phyloP scores from a whole-genome alignment of 2,797 vertebrate genomes.

The Typhlichthys eigenmanni region DNA sequence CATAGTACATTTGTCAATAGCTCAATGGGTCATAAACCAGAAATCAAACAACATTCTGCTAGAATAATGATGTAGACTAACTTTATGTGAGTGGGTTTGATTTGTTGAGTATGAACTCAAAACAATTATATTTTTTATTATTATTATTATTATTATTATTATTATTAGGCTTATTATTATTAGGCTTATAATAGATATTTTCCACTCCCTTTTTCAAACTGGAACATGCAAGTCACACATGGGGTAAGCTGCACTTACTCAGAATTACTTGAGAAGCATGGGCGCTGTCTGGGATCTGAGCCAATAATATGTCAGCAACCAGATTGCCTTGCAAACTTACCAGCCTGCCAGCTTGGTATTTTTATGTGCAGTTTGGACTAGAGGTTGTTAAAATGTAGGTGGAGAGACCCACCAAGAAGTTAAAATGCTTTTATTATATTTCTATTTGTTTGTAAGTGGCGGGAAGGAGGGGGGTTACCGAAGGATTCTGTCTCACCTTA shows the following conservation, averaged over 20 bases:
- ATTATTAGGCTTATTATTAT: not conserved
- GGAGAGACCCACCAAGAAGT: too few species aligned
- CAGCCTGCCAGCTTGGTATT: not conserved
- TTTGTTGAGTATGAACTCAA: too few species aligned
- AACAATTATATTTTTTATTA: not conserved
- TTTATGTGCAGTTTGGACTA: not conserved
- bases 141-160: not conserved
- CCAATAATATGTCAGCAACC: not conserved
- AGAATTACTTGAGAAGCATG: constrained; percentile 2
- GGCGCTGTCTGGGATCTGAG: not conserved
- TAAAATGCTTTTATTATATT: too few species aligned
- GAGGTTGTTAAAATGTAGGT: too few species aligned
- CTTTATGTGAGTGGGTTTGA: too few species aligned
- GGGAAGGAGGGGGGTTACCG: not conserved
- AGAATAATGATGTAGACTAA: too few species aligned
- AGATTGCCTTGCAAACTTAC: not conserved
- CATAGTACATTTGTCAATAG: too few species aligned
- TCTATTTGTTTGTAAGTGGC: too few species aligned
- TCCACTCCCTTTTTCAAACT: not conserved
- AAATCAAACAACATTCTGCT: too few species aligned
- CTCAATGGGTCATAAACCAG: too few species aligned
- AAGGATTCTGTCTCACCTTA: constrained; percentile 78
- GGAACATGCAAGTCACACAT: not conserved
- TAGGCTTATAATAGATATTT: not conserved
- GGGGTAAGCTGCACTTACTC: constrained; percentile 2